phyloP scores from a whole-genome alignment of 2,888 invertebrate species.

The Tethea ocularis region DNA sequence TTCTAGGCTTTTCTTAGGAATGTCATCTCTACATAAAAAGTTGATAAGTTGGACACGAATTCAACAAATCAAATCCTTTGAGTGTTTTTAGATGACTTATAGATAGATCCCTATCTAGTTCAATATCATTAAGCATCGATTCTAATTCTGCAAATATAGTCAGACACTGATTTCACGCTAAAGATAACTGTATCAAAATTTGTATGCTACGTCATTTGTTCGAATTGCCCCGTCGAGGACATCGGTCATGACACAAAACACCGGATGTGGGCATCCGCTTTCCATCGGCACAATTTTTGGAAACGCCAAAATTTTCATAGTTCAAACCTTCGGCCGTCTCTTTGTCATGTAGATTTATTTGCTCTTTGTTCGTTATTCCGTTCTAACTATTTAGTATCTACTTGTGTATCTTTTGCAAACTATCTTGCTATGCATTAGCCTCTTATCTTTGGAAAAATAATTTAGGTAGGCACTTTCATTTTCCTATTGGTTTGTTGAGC shows the following conservation, averaged over 20 bases:
- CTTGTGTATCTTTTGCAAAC: constrained; percentile 3
- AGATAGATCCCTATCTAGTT: constrained; percentile 23
- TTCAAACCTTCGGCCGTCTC: constrained; percentile 54
- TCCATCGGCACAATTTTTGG: constrained; percentile 74
- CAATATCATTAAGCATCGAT: constrained; percentile 30
- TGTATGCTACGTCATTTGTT: constrained; percentile 64
- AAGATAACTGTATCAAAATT: constrained; percentile 75
- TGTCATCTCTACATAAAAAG: no score
- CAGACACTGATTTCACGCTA: constrained; percentile 64
- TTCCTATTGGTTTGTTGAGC: no score
- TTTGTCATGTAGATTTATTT: constrained; percentile 75
- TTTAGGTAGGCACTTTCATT: not conserved
- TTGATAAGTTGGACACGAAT: no score
- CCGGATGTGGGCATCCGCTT: constrained; percentile 75
- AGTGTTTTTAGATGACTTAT: constrained; percentile 8
- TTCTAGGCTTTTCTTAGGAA: no score
- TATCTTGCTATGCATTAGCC: not conserved
- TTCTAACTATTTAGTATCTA: constrained; percentile 13
- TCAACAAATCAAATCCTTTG: not conserved
- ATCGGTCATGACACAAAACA: constrained; percentile 69
- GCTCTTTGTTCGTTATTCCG: constrained; percentile 29
- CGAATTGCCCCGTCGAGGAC: constrained; percentile 72
- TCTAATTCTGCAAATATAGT: constrained; percentile 42
- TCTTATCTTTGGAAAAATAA: not conserved
- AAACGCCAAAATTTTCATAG: constrained; percentile 80